Percentiles rank a stretch among this genome's conserved stretches.
Conservation (phyloP, 2,797 vertebrate genomes). For the Uromys caudimaculatus region DNA sequence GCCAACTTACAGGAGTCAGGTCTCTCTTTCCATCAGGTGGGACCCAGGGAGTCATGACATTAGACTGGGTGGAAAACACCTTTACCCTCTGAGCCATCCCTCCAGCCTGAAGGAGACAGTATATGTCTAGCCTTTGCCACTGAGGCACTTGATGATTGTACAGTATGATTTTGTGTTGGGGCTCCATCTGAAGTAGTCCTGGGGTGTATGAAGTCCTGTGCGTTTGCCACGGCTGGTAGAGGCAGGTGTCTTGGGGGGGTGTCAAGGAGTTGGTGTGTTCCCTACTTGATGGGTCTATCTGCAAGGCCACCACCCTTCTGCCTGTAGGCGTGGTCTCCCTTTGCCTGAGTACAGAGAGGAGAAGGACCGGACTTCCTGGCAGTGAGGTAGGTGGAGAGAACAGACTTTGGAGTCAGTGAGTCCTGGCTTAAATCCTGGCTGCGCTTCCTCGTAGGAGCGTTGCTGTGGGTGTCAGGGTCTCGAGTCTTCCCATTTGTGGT, state of each 20-base stretch:
- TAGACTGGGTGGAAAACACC: not conserved
- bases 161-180: not conserved
- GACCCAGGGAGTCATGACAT: not conserved
- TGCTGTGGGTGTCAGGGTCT: too few species aligned
- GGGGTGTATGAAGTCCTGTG: not conserved
- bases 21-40: not conserved
- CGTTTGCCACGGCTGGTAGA: not conserved
- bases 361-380: not conserved
- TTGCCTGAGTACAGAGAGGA: not conserved
- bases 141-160: not conserved
- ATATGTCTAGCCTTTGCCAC: not conserved
- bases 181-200: not conserved
- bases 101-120: not conserved
- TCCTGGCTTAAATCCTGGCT: not conserved
- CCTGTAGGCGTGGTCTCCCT: too few species aligned
- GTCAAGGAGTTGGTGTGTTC: not conserved
- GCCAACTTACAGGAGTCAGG: not conserved
- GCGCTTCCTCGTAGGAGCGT: not conserved
- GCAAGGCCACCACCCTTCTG: accelerated
- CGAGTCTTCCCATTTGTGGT: not conserved
- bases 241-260: not conserved
- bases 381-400: not conserved
- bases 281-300: accelerated
- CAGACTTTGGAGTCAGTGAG: not conserved
- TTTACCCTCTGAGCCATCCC: not conserved